Evolutionary conservation across 2,113 vertebrate genomes (phyloP).

Genomic region (Neolamprologus modestus): DNA sequence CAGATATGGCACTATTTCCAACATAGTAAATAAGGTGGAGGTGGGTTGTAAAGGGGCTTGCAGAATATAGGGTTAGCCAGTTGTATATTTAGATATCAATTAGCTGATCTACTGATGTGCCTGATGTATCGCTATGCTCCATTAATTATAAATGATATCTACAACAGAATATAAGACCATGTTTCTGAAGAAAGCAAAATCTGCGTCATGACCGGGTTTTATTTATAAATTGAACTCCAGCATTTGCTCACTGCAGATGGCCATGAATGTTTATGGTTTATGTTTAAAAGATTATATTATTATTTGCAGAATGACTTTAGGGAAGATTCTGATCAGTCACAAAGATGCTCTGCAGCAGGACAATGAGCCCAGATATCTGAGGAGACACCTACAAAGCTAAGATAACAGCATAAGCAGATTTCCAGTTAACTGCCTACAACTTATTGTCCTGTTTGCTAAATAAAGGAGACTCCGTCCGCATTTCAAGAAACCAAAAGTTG

Average conservation of each 20-base stretch:
- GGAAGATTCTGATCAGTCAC: background rate
- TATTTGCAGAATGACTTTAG: background rate
- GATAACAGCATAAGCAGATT: background rate
- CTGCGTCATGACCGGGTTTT: background rate
- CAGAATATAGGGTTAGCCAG: background rate
- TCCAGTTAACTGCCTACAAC: background rate
- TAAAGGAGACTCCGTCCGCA: background rate
- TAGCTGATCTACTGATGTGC: background rate
- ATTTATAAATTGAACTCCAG: background rate
- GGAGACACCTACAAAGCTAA: background rate
- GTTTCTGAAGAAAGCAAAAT: background rate
- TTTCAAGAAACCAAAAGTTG: background rate
- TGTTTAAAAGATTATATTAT: background rate
- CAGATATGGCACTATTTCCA: background rate
- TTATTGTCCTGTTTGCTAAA: background rate
- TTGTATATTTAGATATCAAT: background rate
- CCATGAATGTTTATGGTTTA: background rate
- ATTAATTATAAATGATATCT: background rate
- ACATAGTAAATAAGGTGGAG: background rate
- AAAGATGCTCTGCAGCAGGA: background rate
- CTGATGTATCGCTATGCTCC: fast-evolving
- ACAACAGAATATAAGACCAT: background rate
- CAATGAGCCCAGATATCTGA: background rate
- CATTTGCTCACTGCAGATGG: background rate
- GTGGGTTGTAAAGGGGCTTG: background rate